A percentile compares a stretch with the other conserved stretches of the same genome.
phyloP scores from a whole-genome alignment of 1,140 invertebrate species.

The Cotesia glomerata region DNA sequence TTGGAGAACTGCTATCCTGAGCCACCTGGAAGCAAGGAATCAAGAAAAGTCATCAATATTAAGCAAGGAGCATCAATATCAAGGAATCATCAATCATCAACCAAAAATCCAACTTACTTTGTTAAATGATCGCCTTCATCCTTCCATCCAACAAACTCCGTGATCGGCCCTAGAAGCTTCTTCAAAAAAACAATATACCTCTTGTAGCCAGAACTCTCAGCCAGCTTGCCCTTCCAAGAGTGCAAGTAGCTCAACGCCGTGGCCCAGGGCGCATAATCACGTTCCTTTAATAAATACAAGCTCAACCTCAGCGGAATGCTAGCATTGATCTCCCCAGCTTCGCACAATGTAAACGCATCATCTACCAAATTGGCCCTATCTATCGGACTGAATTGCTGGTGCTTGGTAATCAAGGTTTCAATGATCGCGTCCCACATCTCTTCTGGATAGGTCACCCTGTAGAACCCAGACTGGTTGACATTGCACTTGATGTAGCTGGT shows the following conservation, averaged over 20 bases:
- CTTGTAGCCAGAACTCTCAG: slow-evolving; percentile 71
- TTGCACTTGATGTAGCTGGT: slow-evolving; percentile 86
- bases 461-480: slow-evolving; percentile 85
- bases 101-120: slow-evolving; percentile 60
- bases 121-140: slow-evolving; percentile 72
- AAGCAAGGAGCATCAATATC: too few species aligned
- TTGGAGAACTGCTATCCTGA: slow-evolving; percentile 66
- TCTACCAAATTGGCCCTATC: slow-evolving; percentile 79
- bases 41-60: too few species aligned
- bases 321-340: slow-evolving; percentile 75
- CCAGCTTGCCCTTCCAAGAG: slow-evolving; percentile 71
- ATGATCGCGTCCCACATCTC: slow-evolving; percentile 79
- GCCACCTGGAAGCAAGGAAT: slow-evolving; percentile 54
- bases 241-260: slow-evolving; percentile 75
- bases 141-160: slow-evolving; percentile 70
- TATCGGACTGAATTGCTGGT: slow-evolving; percentile 71
- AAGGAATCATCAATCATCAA: too few species aligned
- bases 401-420: slow-evolving; percentile 71
- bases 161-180: slow-evolving; percentile 67
- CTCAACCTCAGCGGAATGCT: slow-evolving; percentile 72
- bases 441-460: slow-evolving; percentile 84
- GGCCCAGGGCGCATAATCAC: slow-evolving; percentile 77
- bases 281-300: slow-evolving; percentile 74
- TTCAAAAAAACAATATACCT: slow-evolving; percentile 70
- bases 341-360: slow-evolving; percentile 78